Evolutionary conservation across 2,113 vertebrate species (phyloP).

Genomic region (Hippoglossus stenolepis): DNA sequence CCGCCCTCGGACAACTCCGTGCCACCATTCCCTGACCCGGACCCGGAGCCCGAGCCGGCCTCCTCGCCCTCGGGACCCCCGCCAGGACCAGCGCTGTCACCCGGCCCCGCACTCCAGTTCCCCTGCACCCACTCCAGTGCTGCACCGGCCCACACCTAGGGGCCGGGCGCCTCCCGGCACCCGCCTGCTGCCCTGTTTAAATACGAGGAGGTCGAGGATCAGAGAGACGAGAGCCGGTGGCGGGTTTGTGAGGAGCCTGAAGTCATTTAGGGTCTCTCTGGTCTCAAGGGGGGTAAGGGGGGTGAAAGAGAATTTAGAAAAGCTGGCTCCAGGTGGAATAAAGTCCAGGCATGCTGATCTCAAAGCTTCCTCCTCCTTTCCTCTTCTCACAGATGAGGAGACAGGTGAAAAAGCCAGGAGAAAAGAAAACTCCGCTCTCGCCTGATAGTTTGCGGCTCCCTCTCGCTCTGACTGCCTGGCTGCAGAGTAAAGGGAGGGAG

Average conservation of each 20-base stretch:
- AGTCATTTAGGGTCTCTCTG: constrained; percentile 34
- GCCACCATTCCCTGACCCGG: constrained; percentile 71
- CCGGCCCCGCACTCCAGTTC: constrained; percentile 79
- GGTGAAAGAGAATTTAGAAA: constrained; percentile 25
- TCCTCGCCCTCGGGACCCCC: constrained; percentile 65
- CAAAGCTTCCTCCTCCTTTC: constrained; percentile 1
- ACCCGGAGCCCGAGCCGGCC: constrained; percentile 69
- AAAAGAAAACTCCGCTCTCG: constrained; percentile 45
- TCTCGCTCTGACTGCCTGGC: constrained; percentile 54
- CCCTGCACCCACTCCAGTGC: constrained; percentile 78
- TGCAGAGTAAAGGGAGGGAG: constrained; percentile 68
- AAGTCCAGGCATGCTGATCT: constrained; percentile 34
- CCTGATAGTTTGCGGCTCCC: constrained; percentile 66
- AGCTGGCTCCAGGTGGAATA: neutral
- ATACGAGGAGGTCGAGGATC: constrained; percentile 5
- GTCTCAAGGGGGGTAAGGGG: neutral
- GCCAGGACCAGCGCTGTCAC: constrained; percentile 50
- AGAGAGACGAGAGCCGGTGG: neutral
- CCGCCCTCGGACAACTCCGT: constrained; percentile 74
- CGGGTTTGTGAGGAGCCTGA: constrained; percentile 14
- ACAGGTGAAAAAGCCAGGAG: constrained; percentile 14
- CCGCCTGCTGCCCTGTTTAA: constrained; percentile 63
- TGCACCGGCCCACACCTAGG: constrained; percentile 59
- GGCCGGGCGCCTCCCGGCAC: constrained; percentile 69
- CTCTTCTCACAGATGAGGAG: constrained; percentile 4